Percentiles rank a stretch among this genome's conserved stretches.
These are phyloP conservation scores for Gymnosoma rotundatum DNA, from an alignment of 2,888 invertebrate genomes.

Conservation along the genomic window DNA sequence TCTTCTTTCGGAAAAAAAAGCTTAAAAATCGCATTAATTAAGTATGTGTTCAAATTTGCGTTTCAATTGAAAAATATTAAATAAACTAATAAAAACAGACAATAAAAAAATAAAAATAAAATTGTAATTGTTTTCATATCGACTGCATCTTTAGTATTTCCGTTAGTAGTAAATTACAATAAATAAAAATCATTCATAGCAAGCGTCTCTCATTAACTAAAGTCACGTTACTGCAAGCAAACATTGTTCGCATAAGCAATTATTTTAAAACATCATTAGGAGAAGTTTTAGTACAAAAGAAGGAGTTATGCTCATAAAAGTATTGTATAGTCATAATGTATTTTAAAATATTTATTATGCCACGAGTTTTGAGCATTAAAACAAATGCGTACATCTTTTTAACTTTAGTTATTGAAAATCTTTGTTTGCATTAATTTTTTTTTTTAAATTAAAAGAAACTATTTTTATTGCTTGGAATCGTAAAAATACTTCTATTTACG, in stretches of 20 bases:
- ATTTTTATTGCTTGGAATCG: too few relatives aligned
- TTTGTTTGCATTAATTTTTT: too few relatives aligned
- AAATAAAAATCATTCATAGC: constrained; percentile 51
- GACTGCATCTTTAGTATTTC: constrained; percentile 60
- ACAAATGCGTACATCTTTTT: too few relatives aligned
- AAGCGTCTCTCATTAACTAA: constrained; percentile 63
- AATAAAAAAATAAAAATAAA: too few relatives aligned
- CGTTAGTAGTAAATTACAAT: constrained; percentile 57
- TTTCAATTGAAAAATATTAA: constrained; percentile 21
- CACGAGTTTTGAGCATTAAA: too few relatives aligned
- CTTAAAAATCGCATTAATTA: too few relatives aligned
- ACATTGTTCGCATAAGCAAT: constrained; percentile 47
- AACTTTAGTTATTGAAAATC: too few relatives aligned
- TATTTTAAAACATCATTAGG: constrained; percentile 18
- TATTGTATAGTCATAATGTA: too few relatives aligned
- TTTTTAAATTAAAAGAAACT: too few relatives aligned
- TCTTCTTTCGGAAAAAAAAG: too few relatives aligned
- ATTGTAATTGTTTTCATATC: constrained; percentile 30
- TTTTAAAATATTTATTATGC: too few relatives aligned
- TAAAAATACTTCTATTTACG: too few relatives aligned
- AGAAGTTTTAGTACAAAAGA: neutral
- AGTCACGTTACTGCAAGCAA: constrained; percentile 60
- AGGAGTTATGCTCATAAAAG: neutral
- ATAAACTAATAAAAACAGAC: neutral
- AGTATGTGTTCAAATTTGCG: neutral